phyloP scores from a whole-genome alignment of 1,140 invertebrate species.

The Medauroidea extradentata region DNA sequence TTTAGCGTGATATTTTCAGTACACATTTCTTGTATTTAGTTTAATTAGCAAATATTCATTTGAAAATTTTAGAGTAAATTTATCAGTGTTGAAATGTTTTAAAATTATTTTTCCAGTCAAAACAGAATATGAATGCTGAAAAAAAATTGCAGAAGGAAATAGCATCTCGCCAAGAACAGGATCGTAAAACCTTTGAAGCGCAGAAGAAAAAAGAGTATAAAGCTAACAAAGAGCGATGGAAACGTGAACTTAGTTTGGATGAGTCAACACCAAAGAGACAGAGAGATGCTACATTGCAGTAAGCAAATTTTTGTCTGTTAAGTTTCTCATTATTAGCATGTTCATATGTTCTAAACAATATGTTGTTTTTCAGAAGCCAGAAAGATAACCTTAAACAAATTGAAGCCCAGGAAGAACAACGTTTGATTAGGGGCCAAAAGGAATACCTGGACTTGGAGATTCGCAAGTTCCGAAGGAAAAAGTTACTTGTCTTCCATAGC shows the following conservation, averaged over 20 bases:
- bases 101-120: slow-evolving; percentile 46
- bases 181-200: slow-evolving; percentile 81
- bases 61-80: slow-evolving; percentile 15
- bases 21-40: slow-evolving; percentile 1
- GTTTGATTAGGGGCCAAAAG: slow-evolving; percentile 79
- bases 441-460: slow-evolving; percentile 91
- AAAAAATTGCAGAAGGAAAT: slow-evolving; percentile 95
- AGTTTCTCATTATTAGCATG: not conserved
- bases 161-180: slow-evolving; percentile 79
- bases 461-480: slow-evolving; percentile 86
- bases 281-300: slow-evolving; percentile 84
- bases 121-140: slow-evolving; percentile 83
- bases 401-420: slow-evolving; percentile 85
- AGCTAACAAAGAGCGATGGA: slow-evolving; percentile 94
- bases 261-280: slow-evolving; percentile 89
- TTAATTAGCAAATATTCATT: not conserved
- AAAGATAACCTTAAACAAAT: slow-evolving; percentile 90
- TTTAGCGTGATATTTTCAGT: too few relatives aligned
- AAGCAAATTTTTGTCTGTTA: slow-evolving; percentile 32
- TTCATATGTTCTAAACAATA: not conserved
- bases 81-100: not conserved
- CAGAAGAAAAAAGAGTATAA: slow-evolving; percentile 98
- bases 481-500: slow-evolving; percentile 79
- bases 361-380: slow-evolving; percentile 56
- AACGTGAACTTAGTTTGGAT: slow-evolving; percentile 86